Conservation (phyloP, 1,140 invertebrate species). For the Diorhabda carinulata region DNA sequence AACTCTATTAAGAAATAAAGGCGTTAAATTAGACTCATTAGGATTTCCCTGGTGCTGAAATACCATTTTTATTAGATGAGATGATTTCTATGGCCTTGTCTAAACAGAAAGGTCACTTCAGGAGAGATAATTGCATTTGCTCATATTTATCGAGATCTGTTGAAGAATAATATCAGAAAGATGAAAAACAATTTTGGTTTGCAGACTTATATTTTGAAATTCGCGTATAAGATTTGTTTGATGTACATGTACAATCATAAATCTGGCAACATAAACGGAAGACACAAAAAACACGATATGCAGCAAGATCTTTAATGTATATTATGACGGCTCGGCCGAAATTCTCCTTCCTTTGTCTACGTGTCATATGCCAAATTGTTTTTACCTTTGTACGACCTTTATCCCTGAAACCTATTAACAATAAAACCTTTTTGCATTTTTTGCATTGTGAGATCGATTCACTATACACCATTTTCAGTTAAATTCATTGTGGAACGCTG, state of each 20-base stretch:
- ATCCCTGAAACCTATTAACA: constrained; percentile 39
- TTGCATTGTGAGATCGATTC: constrained; percentile 44
- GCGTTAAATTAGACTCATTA: too few species aligned
- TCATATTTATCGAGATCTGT: too few species aligned
- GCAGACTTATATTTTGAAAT: too few species aligned
- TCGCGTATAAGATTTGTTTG: constrained; percentile 11
- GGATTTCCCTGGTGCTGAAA: too few species aligned
- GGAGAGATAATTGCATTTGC: too few species aligned
- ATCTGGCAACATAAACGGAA: not conserved
- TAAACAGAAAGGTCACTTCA: too few species aligned
- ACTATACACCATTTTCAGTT: constrained; percentile 29
- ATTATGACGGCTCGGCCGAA: constrained; percentile 48
- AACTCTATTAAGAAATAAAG: too few species aligned
- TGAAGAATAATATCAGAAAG: too few species aligned
- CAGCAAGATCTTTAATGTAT: constrained; percentile 22
- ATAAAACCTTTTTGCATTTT: constrained; percentile 41
- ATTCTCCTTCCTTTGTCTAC: constrained; percentile 60
- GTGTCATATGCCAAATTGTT: constrained; percentile 52
- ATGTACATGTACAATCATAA: not conserved
- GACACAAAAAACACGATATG: constrained; percentile 7
- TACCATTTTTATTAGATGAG: too few species aligned
- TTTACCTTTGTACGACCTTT: constrained; percentile 50
- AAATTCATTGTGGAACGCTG: constrained; percentile 13
- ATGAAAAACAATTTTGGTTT: too few species aligned
- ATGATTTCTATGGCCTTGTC: too few species aligned